A percentile compares a stretch with the other conserved stretches of the same genome.
Evolutionary conservation across 1,140 invertebrate species (phyloP).

Genomic region (Zaprionus ghesquierei): DNA sequence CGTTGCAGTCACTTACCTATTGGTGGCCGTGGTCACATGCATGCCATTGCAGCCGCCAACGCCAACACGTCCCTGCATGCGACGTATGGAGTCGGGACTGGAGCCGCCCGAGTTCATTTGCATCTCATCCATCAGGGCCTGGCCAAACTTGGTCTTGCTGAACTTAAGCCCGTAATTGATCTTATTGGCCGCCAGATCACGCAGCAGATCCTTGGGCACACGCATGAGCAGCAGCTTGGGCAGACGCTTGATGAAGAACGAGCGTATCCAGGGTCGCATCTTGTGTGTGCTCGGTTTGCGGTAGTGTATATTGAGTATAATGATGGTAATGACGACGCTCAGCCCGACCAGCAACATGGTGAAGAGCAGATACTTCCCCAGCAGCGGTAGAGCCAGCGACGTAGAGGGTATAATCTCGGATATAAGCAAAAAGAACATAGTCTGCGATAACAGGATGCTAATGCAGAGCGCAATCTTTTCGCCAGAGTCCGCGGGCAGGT

Average conservation of each 20-base stretch:
- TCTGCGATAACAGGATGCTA: slow-evolving; percentile 98
- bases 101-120: slow-evolving; percentile 88
- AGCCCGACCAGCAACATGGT: slow-evolving; percentile 98
- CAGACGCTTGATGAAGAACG: slow-evolving; percentile 93
- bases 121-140: slow-evolving; percentile 86
- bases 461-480: slow-evolving; percentile 99
- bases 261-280: slow-evolving; percentile 95
- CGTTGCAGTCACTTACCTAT: slow-evolving; percentile 83
- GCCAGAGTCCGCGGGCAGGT: slow-evolving; percentile 98
- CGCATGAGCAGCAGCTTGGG: slow-evolving; percentile 93
- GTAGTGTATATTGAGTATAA: slow-evolving; percentile 99
- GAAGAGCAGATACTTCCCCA: slow-evolving; percentile 99
- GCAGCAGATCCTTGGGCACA: slow-evolving; percentile 90
- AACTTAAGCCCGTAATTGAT: slow-evolving; percentile 86
- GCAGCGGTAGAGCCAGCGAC: slow-evolving; percentile 96
- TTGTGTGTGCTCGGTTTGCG: slow-evolving; percentile 99
- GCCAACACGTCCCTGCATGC: slow-evolving; percentile 85
- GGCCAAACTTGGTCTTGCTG: slow-evolving; percentile 87
- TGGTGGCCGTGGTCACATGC: slow-evolving; percentile 88
- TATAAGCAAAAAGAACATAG: slow-evolving; percentile 99
- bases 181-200: slow-evolving; percentile 91
- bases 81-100: slow-evolving; percentile 88
- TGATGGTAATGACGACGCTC: slow-evolving; percentile 98
- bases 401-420: slow-evolving; percentile 99
- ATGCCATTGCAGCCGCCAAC: slow-evolving; percentile 91